A percentile compares a stretch with the other conserved stretches of the same genome.
Evolutionary conservation across 2,888 invertebrate genomes (phyloP).

Genomic region (Cyclophora albipunctata): DNA sequence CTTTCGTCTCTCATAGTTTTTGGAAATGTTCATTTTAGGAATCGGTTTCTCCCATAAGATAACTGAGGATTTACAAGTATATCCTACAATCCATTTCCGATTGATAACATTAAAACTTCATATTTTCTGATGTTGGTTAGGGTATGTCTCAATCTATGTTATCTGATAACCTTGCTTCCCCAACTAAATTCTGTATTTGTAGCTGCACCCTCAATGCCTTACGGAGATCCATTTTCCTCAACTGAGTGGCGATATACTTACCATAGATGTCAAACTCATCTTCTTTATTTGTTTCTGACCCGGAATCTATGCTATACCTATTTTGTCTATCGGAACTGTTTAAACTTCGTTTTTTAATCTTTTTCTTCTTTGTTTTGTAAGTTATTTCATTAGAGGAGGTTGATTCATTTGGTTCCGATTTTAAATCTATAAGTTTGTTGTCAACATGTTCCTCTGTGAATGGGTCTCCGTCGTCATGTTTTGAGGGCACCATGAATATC

Average conservation of each 20-base stretch:
- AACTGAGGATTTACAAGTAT: too few relatives aligned
- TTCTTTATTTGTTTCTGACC: constrained; percentile 31
- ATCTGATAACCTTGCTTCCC: constrained; percentile 54
- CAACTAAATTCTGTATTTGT: constrained; percentile 57
- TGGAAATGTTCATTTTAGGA: too few relatives aligned
- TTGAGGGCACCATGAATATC: constrained; percentile 24
- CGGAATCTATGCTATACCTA: constrained; percentile 30
- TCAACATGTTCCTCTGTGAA: constrained; percentile 31
- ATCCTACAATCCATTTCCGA: too few relatives aligned
- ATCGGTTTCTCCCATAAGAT: too few relatives aligned
- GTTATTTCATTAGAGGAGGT: constrained; percentile 12
- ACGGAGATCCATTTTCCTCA: constrained; percentile 54
- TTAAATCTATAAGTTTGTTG: constrained; percentile 31
- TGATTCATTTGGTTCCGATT: constrained; percentile 33
- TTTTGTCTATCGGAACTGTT: constrained; percentile 36
- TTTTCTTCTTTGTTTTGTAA: constrained; percentile 39
- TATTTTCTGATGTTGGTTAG: too few relatives aligned
- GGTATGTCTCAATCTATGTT: constrained; percentile 5
- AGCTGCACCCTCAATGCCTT: constrained; percentile 54
- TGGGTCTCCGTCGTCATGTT: constrained; percentile 26
- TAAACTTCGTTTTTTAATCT: constrained; percentile 33
- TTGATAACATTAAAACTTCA: too few relatives aligned
- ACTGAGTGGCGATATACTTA: constrained; percentile 58
- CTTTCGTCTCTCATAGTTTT: too few relatives aligned
- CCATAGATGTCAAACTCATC: constrained; percentile 70